These are phyloP conservation scores for Centropristis striata DNA, from an alignment of 2,113 vertebrate species.

Conservation along the genomic window DNA sequence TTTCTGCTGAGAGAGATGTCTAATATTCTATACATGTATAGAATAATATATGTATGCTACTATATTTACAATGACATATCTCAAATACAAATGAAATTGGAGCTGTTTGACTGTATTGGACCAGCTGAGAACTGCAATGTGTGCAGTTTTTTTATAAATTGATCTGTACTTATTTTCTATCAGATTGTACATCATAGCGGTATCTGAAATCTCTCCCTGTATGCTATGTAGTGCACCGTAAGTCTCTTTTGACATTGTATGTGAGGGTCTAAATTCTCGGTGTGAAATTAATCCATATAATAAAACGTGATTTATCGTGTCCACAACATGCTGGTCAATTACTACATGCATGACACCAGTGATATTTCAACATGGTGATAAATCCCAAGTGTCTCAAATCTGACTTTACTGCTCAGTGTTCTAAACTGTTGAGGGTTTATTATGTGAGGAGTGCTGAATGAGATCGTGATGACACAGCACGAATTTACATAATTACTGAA, in stretches of 20 bases:
- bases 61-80: neutral
- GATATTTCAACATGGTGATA: neutral
- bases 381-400: too few species aligned
- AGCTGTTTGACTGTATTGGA: neutral
- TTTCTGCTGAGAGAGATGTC: neutral
- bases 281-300: neutral
- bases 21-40: too few species aligned
- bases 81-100: neutral
- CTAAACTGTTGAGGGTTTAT: neutral
- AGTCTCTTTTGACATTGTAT: neutral
- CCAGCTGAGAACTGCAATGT: neutral
- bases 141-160: neutral
- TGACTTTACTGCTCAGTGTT: too few species aligned
- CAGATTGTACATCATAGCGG: neutral
- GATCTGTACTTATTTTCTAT: neutral
- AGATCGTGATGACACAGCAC: neutral
- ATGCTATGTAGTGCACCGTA: neutral
- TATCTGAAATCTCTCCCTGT: neutral
- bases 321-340: neutral
- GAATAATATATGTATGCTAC: too few species aligned
- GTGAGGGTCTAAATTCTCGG: neutral
- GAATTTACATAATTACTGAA: neutral
- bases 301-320: neutral
- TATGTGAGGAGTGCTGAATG: neutral
- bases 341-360: neutral